Evolutionary conservation across 2,888 invertebrate species (phyloP).

Genomic region (Leuctra nigra): DNA sequence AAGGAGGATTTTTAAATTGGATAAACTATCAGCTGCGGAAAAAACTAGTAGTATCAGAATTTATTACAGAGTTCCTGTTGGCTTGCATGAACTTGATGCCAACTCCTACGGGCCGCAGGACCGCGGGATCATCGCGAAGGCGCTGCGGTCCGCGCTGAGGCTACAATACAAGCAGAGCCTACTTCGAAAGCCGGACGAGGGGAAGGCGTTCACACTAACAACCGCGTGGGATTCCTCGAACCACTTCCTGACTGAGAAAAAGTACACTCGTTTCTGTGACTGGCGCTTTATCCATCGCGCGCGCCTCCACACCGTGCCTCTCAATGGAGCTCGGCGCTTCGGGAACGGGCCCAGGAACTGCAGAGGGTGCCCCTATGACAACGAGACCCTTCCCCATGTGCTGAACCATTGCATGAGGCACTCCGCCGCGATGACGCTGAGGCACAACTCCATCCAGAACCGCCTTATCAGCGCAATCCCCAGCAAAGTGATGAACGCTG

Average conservation of each 20-base stretch:
- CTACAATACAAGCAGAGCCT: slow-evolving; percentile 11
- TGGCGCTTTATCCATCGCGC: slow-evolving; percentile 39
- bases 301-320: slow-evolving; percentile 35
- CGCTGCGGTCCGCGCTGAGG: neutral
- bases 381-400: slow-evolving; percentile 37
- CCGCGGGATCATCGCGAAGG: neutral
- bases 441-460: slow-evolving; percentile 24
- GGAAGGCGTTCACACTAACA: slow-evolving; percentile 32
- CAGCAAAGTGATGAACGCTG: too few species aligned
- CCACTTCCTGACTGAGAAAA: slow-evolving; percentile 33
- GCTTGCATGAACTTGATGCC: too few species aligned
- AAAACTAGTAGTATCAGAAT: too few species aligned
- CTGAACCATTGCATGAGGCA: slow-evolving; percentile 35
- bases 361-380: slow-evolving; percentile 31
- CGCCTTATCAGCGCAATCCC: neutral
- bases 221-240: slow-evolving; percentile 23
- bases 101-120: too few species aligned
- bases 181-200: slow-evolving; percentile 31
- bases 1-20: too few species aligned
- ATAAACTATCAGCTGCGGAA: too few species aligned
- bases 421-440: slow-evolving; percentile 32
- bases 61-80: too few species aligned
- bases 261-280: slow-evolving; percentile 36
- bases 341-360: slow-evolving; percentile 26
- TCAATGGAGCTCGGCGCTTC: slow-evolving; percentile 29